A percentile compares a stretch with the other conserved stretches of the same genome.
Evolutionary conservation across 2,113 vertebrate species (phyloP).

Genomic region (Oxyura jamaicensis): DNA sequence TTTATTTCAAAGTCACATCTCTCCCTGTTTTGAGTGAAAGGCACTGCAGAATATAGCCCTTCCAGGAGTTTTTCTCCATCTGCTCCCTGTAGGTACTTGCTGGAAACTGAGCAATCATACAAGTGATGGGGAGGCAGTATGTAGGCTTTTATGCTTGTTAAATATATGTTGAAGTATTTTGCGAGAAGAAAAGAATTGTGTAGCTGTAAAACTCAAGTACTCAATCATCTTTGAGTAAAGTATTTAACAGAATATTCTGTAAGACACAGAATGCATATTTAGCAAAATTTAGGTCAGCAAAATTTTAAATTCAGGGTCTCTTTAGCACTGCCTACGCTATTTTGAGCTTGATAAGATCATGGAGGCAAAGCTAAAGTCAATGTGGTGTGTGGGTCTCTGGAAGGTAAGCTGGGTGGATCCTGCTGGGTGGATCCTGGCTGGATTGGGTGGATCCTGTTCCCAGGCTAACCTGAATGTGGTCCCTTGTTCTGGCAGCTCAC

Average conservation of each 20-base stretch:
- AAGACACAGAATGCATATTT: not conserved
- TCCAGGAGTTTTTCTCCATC: not conserved
- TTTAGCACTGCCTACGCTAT: not conserved
- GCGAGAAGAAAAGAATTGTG: not conserved
- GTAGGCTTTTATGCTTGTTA: not conserved
- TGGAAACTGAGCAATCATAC: not conserved
- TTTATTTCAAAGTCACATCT: conserved; percentile 1
- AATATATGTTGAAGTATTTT: not conserved
- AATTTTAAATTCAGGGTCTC: not conserved
- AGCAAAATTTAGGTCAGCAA: not conserved
- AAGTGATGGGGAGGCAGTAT: not conserved
- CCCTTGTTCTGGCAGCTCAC: not conserved
- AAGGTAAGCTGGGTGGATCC: not conserved
- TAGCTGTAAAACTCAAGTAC: not conserved
- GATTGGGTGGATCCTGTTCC: too few species aligned
- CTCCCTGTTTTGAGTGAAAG: not conserved
- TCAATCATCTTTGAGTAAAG: not conserved
- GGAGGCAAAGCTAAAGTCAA: not conserved
- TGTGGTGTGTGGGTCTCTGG: not conserved
- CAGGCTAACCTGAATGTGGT: not conserved
- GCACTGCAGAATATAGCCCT: not conserved
- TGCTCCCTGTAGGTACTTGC: not conserved
- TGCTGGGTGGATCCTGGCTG: too few species aligned
- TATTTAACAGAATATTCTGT: not conserved
- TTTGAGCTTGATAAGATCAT: not conserved